These are phyloP conservation scores for Aporophyla nigra DNA, from an alignment of 2,888 invertebrate species.

Conservation along the genomic window DNA sequence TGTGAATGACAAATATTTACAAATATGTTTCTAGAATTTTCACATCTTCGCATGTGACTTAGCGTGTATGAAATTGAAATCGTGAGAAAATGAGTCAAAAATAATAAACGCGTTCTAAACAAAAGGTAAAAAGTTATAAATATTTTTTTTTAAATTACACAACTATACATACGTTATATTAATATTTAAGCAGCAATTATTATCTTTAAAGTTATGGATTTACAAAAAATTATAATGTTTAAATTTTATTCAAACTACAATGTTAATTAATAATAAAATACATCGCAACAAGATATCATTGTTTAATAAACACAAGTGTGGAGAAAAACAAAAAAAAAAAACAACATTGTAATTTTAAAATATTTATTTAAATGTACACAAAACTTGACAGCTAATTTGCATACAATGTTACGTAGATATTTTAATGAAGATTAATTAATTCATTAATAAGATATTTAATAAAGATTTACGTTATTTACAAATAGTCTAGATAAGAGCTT, in stretches of 20 bases:
- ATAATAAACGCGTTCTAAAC: neutral
- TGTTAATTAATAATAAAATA: no score
- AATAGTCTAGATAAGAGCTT: neutral
- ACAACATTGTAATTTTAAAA: neutral
- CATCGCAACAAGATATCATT: neutral
- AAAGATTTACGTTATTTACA: neutral
- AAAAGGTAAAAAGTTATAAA: neutral
- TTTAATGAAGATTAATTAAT: no score
- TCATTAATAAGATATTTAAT: no score
- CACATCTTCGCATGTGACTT: no score
- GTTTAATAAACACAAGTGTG: neutral
- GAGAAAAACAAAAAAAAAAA: neutral
- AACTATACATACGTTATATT: no score
- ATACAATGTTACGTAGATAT: neutral
- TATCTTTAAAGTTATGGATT: neutral
- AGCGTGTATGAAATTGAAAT: no score
- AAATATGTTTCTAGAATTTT: no score
- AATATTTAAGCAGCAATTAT: no score
- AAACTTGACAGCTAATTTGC: conserved; percentile 2
- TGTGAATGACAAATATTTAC: no score
- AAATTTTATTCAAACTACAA: no score
- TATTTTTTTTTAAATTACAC: no score
- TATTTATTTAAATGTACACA: conserved; percentile 1
- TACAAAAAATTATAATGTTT: neutral
- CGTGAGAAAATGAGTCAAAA: neutral